phyloP scores from a whole-genome alignment of 2,888 invertebrate genomes.

The Bursaphelenchus okinawaensis region DNA sequence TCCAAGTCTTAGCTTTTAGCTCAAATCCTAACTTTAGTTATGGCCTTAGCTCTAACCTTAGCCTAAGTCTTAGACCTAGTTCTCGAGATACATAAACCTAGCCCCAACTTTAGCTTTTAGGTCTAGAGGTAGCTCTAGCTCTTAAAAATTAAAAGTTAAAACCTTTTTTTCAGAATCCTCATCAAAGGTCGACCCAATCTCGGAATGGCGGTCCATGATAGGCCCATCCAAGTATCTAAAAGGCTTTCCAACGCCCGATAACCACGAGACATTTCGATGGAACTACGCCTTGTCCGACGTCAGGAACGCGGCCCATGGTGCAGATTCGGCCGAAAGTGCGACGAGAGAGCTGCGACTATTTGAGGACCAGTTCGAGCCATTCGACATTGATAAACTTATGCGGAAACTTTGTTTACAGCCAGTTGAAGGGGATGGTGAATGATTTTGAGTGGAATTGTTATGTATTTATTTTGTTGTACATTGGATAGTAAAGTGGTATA shows the following conservation, averaged over 20 bases:
- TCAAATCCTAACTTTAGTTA: too few species aligned
- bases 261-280: background rate
- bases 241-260: background rate
- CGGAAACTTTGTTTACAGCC: background rate
- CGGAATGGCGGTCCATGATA: slow-evolving; percentile 4
- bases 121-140: too few species aligned
- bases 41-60: too few species aligned
- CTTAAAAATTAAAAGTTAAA: too few species aligned
- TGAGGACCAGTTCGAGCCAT: background rate
- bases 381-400: background rate
- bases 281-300: slow-evolving; percentile 1
- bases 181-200: background rate
- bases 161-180: background rate
- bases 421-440: too few species aligned
- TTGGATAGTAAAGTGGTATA: too few species aligned
- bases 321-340: slow-evolving; percentile 6
- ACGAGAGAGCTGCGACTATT: background rate
- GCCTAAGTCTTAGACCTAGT: too few species aligned
- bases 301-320: slow-evolving; percentile 5
- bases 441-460: too few species aligned
- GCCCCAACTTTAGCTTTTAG: too few species aligned
- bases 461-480: too few species aligned
- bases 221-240: slow-evolving; percentile 11
- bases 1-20: too few species aligned
- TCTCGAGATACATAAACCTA: too few species aligned